These are phyloP conservation scores for Petaurus breviceps DNA, from an alignment of 2,113 vertebrate genomes.

Conservation along the genomic window DNA sequence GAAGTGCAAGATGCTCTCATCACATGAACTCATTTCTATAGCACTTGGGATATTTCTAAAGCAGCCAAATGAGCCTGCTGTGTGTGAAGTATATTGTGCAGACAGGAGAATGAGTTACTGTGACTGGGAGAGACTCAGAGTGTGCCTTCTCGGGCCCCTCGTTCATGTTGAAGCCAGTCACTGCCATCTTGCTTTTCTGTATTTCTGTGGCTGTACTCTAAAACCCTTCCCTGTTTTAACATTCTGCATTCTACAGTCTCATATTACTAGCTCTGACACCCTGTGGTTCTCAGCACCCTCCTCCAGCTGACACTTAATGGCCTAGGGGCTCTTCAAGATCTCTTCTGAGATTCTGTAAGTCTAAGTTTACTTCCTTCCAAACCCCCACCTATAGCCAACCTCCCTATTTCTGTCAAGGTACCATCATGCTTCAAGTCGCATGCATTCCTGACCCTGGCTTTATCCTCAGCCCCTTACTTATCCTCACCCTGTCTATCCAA, in stretches of 20 bases:
- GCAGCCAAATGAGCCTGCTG: not conserved
- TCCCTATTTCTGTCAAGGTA: not conserved
- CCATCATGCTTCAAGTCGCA: not conserved
- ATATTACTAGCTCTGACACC: too few species aligned
- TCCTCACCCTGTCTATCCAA: not conserved
- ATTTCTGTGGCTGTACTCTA: not conserved
- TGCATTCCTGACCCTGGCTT: not conserved
- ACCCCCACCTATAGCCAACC: not conserved
- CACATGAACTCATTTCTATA: not conserved
- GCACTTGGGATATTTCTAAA: not conserved
- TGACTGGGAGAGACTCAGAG: not conserved
- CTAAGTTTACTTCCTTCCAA: not conserved
- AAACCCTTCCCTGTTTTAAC: not conserved
- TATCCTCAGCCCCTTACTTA: not conserved
- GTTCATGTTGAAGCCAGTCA: conserved; percentile 13
- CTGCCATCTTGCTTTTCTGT: not conserved
- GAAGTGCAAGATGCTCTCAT: conserved; percentile 6
- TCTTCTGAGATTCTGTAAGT: not conserved
- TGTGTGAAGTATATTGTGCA: conserved; percentile 19
- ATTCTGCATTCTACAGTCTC: not conserved
- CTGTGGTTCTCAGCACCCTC: not conserved
- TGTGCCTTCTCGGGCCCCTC: not conserved
- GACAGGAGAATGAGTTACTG: conserved; percentile 6
- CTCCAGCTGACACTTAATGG: not conserved
- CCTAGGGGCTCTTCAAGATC: not conserved